Evolutionary conservation across 1,140 invertebrate genomes (phyloP).

Genomic region (Zophobas morio): DNA sequence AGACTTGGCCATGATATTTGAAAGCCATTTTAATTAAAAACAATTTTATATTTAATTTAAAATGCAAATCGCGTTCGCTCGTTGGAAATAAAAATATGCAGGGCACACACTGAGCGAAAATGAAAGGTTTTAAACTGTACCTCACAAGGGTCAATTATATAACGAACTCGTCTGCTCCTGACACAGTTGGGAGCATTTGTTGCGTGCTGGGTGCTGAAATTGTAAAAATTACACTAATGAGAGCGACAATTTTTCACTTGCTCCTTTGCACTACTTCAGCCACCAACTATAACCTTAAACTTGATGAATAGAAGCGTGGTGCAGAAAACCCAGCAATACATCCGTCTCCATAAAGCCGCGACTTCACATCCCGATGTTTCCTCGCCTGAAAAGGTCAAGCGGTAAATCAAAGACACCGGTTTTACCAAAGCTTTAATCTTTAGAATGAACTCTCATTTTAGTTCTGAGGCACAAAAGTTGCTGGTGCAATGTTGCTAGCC

Average conservation of each 20-base stretch:
- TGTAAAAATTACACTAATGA: conserved; percentile 41
- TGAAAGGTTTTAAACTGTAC: conserved; percentile 32
- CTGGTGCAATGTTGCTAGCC: too few relatives aligned
- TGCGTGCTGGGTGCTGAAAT: conserved; percentile 9
- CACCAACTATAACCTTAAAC: neutral
- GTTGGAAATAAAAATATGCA: conserved; percentile 24
- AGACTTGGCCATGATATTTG: neutral
- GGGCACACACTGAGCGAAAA: conserved; percentile 22
- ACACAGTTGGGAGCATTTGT: conserved; percentile 33
- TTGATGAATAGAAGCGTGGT: conserved; percentile 1
- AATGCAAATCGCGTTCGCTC: conserved; percentile 9
- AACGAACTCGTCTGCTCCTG: conserved; percentile 31
- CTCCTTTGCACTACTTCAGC: neutral
- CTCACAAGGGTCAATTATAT: conserved; percentile 35
- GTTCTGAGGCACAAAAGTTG: too few relatives aligned
- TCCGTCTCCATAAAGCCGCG: neutral
- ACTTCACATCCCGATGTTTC: neutral
- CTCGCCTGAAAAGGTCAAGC: neutral
- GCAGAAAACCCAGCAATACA: neutral
- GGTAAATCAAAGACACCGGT: neutral
- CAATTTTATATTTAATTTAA: conserved; percentile 23
- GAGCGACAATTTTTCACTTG: conserved; percentile 28
- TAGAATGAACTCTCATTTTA: too few relatives aligned
- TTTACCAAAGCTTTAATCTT: too few relatives aligned
- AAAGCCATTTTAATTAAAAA: conserved; percentile 32